Percentiles rank a stretch among this genome's conserved stretches.
Evolutionary conservation across 2,888 invertebrate species (phyloP).

Genomic region (Drosophila setosimentum): DNA sequence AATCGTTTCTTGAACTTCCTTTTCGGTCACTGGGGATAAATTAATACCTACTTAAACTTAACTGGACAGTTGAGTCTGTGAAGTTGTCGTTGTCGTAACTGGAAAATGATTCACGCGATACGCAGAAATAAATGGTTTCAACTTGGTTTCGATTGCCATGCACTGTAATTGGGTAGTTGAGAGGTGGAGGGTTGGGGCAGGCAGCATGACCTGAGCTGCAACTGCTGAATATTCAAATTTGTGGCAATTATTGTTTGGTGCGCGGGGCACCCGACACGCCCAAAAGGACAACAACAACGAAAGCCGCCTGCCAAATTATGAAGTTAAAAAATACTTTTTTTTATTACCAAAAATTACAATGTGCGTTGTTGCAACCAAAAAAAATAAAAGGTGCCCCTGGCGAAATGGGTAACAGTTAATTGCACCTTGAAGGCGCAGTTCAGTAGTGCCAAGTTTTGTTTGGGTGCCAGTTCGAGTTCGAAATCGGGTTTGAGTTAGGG

Average conservation of each 20-base stretch:
- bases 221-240: constrained; percentile 64
- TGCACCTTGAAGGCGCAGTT: constrained; percentile 32
- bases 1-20: constrained; percentile 53
- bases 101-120: constrained; percentile 67
- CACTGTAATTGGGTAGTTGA: not conserved
- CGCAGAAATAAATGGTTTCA: constrained; percentile 49
- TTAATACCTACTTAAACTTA: constrained; percentile 83
- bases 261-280: constrained; percentile 49
- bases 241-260: constrained; percentile 62
- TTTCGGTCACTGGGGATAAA: constrained; percentile 70
- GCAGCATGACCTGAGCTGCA: constrained; percentile 5
- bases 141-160: constrained; percentile 2
- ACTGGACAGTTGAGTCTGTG: constrained; percentile 66
- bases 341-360: constrained; percentile 83
- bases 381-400: constrained; percentile 32
- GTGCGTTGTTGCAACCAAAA: constrained; percentile 59
- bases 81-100: constrained; percentile 34
- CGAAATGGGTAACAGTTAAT: constrained; percentile 43
- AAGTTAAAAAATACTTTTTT: constrained; percentile 59
- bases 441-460: constrained; percentile 3
- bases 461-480: not conserved
- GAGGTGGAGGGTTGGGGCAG: too few species aligned
- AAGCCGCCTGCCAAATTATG: constrained; percentile 65
- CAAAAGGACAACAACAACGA: constrained; percentile 26
- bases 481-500: not conserved